These are phyloP conservation scores for Actinopyga echinites DNA, from an alignment of 53 echinoderm and acorn worm genomes.

Conservation along the genomic window DNA sequence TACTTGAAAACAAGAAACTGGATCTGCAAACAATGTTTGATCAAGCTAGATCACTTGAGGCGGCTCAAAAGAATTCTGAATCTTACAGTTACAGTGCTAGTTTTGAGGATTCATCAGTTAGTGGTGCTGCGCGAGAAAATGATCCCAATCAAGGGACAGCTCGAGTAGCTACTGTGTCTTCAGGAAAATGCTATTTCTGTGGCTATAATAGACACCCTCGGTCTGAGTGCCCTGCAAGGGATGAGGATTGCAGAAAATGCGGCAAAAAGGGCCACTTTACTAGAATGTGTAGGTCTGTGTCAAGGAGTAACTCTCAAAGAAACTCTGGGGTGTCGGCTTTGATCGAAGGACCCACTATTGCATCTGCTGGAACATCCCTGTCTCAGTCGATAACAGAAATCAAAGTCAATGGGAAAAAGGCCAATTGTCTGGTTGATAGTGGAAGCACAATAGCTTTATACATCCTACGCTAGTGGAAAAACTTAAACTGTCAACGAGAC, in stretches of 20 bases:
- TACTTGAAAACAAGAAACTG: constrained; percentile 24
- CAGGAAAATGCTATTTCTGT: neutral
- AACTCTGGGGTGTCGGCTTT: neutral
- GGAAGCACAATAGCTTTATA: constrained; percentile 38
- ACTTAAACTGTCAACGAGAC: neutral
- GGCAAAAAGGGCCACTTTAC: neutral
- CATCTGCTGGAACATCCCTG: constrained; percentile 23
- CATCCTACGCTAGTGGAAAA: constrained; percentile 3
- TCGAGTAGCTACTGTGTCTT: neutral
- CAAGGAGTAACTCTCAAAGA: neutral
- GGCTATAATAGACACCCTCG: constrained; percentile 20
- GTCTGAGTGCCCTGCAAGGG: constrained; percentile 1
- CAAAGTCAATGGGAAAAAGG: constrained; percentile 17
- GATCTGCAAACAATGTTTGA: constrained; percentile 47
- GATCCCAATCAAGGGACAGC: neutral
- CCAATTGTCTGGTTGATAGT: constrained; percentile 35
- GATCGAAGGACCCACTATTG: neutral
- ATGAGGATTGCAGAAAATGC: constrained; percentile 10
- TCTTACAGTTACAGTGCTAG: neutral
- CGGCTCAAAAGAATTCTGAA: neutral
- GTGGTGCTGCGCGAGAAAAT: neutral
- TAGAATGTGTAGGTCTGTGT: neutral
- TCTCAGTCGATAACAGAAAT: constrained; percentile 27
- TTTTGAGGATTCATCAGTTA: neutral
- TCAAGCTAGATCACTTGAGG: constrained; percentile 42